Conservation (phyloP, 2,113 vertebrate genomes). For the Murina feae region DNA sequence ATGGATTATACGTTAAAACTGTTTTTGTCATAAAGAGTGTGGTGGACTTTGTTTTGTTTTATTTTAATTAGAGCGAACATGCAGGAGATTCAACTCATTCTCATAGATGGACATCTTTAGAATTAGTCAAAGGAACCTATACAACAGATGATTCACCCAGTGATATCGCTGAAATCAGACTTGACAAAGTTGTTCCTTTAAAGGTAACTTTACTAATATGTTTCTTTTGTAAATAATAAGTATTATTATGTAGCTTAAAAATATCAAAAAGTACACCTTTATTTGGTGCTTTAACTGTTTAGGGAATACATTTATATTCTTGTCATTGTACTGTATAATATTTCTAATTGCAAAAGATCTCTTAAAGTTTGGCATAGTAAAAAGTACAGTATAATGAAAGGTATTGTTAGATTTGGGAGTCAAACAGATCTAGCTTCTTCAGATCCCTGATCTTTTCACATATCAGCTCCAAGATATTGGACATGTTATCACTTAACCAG, state of each 20-base stretch:
- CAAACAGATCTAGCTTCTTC: not conserved
- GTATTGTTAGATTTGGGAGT: not conserved
- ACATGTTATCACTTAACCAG: not conserved
- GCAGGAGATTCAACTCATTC: slow-evolving; percentile 95
- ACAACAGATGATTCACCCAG: slow-evolving; percentile 97
- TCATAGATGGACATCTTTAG: slow-evolving; percentile 97
- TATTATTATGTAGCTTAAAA: not conserved
- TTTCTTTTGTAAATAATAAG: slow-evolving; percentile 28
- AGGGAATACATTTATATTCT: not conserved
- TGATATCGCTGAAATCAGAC: slow-evolving; percentile 96
- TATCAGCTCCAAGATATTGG: not conserved
- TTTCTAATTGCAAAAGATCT: not conserved
- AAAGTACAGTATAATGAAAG: not conserved
- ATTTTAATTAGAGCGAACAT: slow-evolving; percentile 90
- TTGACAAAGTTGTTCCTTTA: slow-evolving; percentile 96
- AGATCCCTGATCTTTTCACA: not conserved
- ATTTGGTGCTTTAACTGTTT: not conserved
- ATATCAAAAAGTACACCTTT: not conserved
- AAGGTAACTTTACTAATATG: slow-evolving; percentile 84
- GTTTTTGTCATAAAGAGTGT: not conserved
- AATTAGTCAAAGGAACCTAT: slow-evolving; percentile 97
- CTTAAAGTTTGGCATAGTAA: not conserved
- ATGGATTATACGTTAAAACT: slow-evolving; percentile 15
- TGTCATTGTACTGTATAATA: not conserved
- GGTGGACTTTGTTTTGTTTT: slow-evolving; percentile 25